Percentiles rank a stretch among this genome's conserved stretches.
phyloP scores from a whole-genome alignment of 2,797 vertebrate species.

The Microtus agrestis region DNA sequence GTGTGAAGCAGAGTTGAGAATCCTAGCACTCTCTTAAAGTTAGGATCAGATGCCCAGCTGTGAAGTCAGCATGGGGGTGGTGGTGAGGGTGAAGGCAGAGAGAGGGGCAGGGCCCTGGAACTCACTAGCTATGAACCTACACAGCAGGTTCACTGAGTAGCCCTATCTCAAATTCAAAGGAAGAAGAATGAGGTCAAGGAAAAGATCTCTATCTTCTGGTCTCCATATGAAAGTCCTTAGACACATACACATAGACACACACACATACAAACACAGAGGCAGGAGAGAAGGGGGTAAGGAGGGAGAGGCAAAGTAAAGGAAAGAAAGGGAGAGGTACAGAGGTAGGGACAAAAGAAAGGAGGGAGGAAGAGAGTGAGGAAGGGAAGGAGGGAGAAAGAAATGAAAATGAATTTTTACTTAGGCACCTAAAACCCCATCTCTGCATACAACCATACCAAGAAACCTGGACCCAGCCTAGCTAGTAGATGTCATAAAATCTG shows the following conservation, averaged over 20 bases:
- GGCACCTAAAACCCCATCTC: background rate
- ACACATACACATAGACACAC: background rate
- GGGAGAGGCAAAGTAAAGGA: background rate
- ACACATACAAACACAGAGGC: background rate
- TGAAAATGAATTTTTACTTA: background rate
- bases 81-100: too few relatives aligned
- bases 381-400: background rate
- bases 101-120: background rate
- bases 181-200: background rate
- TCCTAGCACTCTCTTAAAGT: background rate
- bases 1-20: background rate
- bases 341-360: too few relatives aligned
- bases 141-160: background rate
- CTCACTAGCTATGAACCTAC: background rate
- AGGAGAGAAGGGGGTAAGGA: background rate
- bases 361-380: fast-evolving
- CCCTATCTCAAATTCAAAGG: background rate
- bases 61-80: background rate
- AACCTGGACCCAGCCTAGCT: background rate
- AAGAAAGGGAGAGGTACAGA: too few relatives aligned
- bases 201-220: background rate
- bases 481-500: background rate
- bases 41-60: background rate
- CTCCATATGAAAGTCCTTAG: background rate
- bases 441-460: background rate